Base-by-base conservation (phyloP, 2,113 vertebrate species). In the Noctilio leporinus region DNA sequence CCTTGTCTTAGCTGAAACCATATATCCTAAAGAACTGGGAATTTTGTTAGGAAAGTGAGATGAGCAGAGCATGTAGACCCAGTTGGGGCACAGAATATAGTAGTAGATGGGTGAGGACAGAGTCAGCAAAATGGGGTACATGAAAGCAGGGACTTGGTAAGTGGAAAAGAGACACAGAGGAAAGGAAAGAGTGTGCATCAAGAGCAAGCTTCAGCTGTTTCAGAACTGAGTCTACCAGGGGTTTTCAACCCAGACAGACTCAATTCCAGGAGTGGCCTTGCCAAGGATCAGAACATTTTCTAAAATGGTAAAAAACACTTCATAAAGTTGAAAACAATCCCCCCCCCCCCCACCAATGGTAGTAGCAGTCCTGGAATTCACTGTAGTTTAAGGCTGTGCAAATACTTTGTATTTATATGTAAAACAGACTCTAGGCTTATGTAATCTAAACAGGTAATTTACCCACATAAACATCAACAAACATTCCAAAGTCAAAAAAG, bases 261-360 rank as follows among this genome's bases (percentile, higher is more conserved):
- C 59, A 80, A 62, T 43, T 76, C 45, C 45, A 70, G 0, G 0
- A 55, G 43, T 11, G 30, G 55, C 22, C 51, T 3, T 77, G 53
- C 45, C 87, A 89, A 91, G 40, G 93, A 10, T 87, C 10, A 86
- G 7, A 77, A 59, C 7, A 40, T 75, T 94, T 86, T 80, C 62
- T 81, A 91, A 81, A 89, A 86, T 20, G 38, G 64, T 93, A 33
- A 93, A 40, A 80, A 75, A 93, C 78, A 70, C 11, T 64, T 95
- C 40, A 43, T 22, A 84, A 93, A 78, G 43, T 88, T 91, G 38
- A 73, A 83, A 92, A 92, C 24, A 83, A 76, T 38, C 35, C 59
- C 88, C 72, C 38, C 40, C 51, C 45, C n/a, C 35, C 59, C 88
- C 72, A 38, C 40, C 51, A 38, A 5, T 7, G 35, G 19, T 59